A percentile compares a stretch with the other conserved stretches of the same genome.
These are phyloP conservation scores for Cetoscarus ocellatus DNA, from an alignment of 2,797 vertebrate genomes.

Conservation along the genomic window DNA sequence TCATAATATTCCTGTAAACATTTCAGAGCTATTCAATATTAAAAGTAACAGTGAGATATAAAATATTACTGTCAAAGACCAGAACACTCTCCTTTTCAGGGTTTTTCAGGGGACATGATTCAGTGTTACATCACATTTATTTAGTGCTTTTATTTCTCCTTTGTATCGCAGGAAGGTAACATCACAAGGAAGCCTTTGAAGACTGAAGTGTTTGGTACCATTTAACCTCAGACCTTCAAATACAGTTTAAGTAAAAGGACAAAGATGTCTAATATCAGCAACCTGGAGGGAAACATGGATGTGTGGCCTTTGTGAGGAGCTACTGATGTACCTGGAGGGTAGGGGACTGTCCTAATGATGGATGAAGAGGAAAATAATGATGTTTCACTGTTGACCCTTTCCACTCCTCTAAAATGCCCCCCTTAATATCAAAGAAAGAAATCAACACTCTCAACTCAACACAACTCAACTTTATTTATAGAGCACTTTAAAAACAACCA, in stretches of 20 bases:
- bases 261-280: not conserved
- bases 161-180: slow-evolving; percentile 7
- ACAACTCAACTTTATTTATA: too few relatives aligned
- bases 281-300: slow-evolving; percentile 2
- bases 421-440: too few relatives aligned
- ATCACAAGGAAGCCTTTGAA: slow-evolving; percentile 12
- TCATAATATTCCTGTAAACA: not conserved
- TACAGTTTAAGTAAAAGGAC: not conserved
- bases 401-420: too few relatives aligned
- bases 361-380: too few relatives aligned
- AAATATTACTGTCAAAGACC: slow-evolving; percentile 17
- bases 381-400: too few relatives aligned
- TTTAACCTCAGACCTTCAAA: slow-evolving; percentile 15
- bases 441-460: too few relatives aligned
- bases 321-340: not conserved
- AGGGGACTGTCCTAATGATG: not conserved
- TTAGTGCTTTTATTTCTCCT: not conserved
- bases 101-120: slow-evolving; percentile 15
- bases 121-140: slow-evolving; percentile 12
- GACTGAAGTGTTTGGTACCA: slow-evolving; percentile 6
- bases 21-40: not conserved
- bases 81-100: slow-evolving; percentile 3
- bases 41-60: not conserved
- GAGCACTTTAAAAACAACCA: too few relatives aligned
- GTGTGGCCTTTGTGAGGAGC: not conserved